phyloP scores from a whole-genome alignment of 2,113 vertebrate genomes.

The Pluvianellus socialis region DNA sequence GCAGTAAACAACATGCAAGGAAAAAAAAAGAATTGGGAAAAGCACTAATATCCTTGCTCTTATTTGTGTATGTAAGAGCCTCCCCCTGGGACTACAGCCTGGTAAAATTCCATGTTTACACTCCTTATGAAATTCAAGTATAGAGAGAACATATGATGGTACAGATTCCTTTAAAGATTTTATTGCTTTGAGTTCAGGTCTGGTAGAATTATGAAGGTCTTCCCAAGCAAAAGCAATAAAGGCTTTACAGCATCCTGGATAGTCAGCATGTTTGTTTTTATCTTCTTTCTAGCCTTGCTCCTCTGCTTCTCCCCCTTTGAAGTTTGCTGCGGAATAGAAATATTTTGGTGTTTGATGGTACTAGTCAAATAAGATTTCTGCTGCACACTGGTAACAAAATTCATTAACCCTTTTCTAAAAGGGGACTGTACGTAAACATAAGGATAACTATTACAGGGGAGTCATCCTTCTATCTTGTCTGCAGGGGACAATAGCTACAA shows the following conservation, averaged over 20 bases:
- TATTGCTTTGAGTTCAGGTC: constrained; percentile 41
- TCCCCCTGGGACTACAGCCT: background rate
- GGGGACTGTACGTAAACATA: background rate
- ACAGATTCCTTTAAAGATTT: constrained; percentile 50
- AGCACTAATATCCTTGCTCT: background rate
- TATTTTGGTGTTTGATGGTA: background rate
- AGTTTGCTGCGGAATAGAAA: background rate
- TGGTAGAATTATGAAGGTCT: constrained; percentile 41
- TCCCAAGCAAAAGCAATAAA: constrained; percentile 57
- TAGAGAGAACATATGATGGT: background rate
- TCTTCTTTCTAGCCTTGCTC: constrained; percentile 2
- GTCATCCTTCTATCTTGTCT: background rate
- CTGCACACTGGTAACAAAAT: background rate
- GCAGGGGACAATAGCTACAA: background rate
- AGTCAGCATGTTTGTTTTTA: constrained; percentile 27
- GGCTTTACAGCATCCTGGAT: constrained; percentile 43
- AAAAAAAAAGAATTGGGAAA: background rate
- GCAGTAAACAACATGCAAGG: constrained; percentile 2
- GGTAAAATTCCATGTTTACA: constrained; percentile 57
- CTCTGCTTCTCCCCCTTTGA: constrained; percentile 39
- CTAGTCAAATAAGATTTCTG: background rate
- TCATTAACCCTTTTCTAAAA: background rate
- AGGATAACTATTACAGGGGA: background rate
- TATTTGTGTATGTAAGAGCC: background rate
- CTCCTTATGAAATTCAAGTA: constrained; percentile 47